Percentiles rank a stretch among this genome's conserved stretches.
These are phyloP conservation scores for Ariopsis seemanni DNA, from an alignment of 2,113 vertebrate genomes.

Conservation along the genomic window DNA sequence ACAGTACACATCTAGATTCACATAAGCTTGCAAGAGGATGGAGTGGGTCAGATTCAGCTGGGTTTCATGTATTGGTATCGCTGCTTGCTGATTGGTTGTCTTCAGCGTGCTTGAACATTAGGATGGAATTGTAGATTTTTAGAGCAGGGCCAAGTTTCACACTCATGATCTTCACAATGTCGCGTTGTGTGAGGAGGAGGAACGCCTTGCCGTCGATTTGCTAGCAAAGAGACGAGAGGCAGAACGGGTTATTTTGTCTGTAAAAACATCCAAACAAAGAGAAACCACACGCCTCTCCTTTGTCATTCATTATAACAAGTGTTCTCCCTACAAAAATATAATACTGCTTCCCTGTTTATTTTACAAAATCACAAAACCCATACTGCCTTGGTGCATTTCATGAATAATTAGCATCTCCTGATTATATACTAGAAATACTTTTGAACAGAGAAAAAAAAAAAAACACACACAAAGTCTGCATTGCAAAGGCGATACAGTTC, in stretches of 20 bases:
- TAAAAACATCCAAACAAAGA: not conserved
- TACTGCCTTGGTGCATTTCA: not conserved
- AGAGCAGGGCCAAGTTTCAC: constrained; percentile 78
- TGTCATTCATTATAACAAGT: not conserved
- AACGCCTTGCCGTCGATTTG: constrained; percentile 78
- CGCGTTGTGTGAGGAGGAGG: constrained; percentile 73
- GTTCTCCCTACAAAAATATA: not conserved
- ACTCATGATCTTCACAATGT: constrained; percentile 77
- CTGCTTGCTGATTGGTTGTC: constrained; percentile 56
- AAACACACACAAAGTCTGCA: not conserved
- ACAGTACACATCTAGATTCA: constrained; percentile 43
- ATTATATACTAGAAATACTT: not conserved
- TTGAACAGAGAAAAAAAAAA: not conserved
- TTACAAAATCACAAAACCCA: not conserved
- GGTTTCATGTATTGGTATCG: constrained; percentile 50
- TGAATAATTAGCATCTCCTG: not conserved
- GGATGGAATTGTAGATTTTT: constrained; percentile 80
- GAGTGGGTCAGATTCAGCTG: constrained; percentile 3
- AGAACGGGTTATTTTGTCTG: not conserved
- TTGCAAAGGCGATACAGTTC: not conserved
- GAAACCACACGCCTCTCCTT: not conserved
- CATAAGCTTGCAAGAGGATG: constrained; percentile 27
- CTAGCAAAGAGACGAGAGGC: constrained; percentile 54
- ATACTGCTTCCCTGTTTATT: not conserved
- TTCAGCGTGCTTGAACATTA: constrained; percentile 75